These are phyloP conservation scores for Pollimyrus isidori DNA, from an alignment of 2,113 vertebrate species.

Conservation along the genomic window DNA sequence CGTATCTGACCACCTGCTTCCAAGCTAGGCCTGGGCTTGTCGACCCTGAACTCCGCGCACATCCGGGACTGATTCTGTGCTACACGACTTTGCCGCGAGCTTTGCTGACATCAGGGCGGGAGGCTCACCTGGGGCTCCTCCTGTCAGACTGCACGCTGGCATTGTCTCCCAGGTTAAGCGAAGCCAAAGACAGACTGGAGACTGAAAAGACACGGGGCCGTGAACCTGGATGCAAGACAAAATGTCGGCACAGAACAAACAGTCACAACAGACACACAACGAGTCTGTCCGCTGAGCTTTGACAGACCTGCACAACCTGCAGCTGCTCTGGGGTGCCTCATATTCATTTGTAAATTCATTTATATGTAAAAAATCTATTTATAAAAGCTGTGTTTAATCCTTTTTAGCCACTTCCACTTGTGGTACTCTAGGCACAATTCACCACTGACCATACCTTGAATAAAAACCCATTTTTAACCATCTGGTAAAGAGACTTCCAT, in stretches of 20 bases:
- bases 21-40: neutral
- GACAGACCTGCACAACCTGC: constrained; percentile 33
- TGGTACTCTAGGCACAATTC: neutral
- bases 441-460: neutral
- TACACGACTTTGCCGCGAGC: neutral
- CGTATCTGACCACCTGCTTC: neutral
- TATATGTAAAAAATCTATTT: neutral
- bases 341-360: neutral
- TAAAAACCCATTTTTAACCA: neutral
- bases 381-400: neutral
- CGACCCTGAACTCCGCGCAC: neutral
- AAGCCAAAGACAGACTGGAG: constrained; percentile 89
- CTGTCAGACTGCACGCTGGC: constrained; percentile 85
- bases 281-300: constrained; percentile 49
- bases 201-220: constrained; percentile 81
- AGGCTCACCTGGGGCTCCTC: constrained; percentile 79
- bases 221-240: constrained; percentile 66
- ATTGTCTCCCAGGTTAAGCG: constrained; percentile 81
- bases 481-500: neutral
- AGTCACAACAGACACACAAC: constrained; percentile 45
- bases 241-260: constrained; percentile 51
- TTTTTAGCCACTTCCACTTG: neutral
- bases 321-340: neutral
- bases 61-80: neutral
- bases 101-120: neutral